Conservation (phyloP, 2,888 invertebrate species). For the Abrostola tripartita region DNA sequence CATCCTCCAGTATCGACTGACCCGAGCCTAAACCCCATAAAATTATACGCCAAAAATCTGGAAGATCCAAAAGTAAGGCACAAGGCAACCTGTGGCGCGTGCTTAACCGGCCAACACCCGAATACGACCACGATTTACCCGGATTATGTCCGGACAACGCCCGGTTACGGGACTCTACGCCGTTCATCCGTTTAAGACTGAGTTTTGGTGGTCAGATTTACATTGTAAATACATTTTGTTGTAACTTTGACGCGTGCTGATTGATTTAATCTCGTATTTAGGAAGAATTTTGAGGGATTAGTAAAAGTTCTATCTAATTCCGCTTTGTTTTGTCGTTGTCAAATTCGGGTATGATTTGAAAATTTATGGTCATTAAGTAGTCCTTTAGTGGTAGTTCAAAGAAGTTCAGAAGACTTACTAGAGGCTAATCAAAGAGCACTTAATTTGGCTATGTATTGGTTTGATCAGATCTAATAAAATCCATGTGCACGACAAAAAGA, state of each 20-base stretch:
- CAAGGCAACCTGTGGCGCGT: slow-evolving; percentile 49
- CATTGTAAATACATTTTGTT: slow-evolving; percentile 35
- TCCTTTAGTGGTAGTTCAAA: too few relatives aligned
- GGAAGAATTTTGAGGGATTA: slow-evolving; percentile 17
- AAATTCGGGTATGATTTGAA: not conserved
- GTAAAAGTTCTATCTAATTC: slow-evolving; percentile 13
- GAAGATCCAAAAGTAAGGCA: slow-evolving; percentile 30
- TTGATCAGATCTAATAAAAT: too few relatives aligned
- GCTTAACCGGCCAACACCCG: slow-evolving; percentile 44
- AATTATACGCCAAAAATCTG: slow-evolving; percentile 39
- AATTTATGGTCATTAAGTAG: too few relatives aligned
- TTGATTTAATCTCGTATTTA: slow-evolving; percentile 19
- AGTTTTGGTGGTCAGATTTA: slow-evolving; percentile 39
- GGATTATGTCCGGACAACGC: slow-evolving; percentile 52
- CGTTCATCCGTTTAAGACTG: slow-evolving; percentile 42
- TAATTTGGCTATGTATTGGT: too few relatives aligned
- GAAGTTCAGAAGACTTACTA: too few relatives aligned
- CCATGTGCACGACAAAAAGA: too few relatives aligned
- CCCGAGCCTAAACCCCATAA: slow-evolving; percentile 11
- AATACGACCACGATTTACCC: slow-evolving; percentile 50
- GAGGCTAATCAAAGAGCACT: too few relatives aligned
- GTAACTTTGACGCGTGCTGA: slow-evolving; percentile 27
- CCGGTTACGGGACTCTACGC: slow-evolving; percentile 39
- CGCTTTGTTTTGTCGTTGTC: slow-evolving; percentile 10
- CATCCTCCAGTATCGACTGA: not conserved